A percentile compares a stretch with the other conserved stretches of the same genome.
Evolutionary conservation across 2,113 vertebrate genomes (phyloP).

Genomic region (Crotalus tigris): DNA sequence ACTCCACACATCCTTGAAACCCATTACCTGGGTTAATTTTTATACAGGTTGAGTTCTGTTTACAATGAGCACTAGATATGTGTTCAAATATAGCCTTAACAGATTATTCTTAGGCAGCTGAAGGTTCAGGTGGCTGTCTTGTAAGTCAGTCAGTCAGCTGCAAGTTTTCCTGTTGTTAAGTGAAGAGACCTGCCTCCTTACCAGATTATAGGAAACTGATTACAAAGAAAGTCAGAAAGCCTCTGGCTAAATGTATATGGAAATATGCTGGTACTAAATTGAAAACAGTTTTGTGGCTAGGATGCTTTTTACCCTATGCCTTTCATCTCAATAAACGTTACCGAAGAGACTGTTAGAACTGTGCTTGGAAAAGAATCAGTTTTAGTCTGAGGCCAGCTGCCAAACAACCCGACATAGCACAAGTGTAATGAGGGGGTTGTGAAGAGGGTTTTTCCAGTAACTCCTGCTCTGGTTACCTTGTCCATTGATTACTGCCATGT

Average conservation of each 20-base stretch:
- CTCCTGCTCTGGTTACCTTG: neutral
- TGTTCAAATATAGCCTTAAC: neutral
- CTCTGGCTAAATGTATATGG: neutral
- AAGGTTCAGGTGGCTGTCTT: neutral
- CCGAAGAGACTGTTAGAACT: neutral
- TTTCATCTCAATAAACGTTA: neutral
- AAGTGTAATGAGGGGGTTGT: neutral
- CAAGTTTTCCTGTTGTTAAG: neutral
- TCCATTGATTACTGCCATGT: neutral
- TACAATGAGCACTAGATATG: neutral
- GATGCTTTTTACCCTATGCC: neutral
- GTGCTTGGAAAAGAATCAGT: neutral
- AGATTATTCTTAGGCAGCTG: neutral
- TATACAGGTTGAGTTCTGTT: neutral
- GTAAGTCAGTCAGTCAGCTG: neutral
- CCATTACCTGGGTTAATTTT: neutral
- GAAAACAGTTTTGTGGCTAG: neutral
- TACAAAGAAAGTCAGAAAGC: neutral
- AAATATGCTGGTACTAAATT: neutral
- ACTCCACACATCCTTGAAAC: neutral
- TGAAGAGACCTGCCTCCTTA: neutral
- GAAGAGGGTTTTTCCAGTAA: neutral
- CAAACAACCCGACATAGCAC: neutral
- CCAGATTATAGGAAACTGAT: neutral
- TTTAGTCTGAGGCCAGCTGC: neutral